phyloP scores from a whole-genome alignment of 2,888 invertebrate genomes.

The Tetragonisca angustula region DNA sequence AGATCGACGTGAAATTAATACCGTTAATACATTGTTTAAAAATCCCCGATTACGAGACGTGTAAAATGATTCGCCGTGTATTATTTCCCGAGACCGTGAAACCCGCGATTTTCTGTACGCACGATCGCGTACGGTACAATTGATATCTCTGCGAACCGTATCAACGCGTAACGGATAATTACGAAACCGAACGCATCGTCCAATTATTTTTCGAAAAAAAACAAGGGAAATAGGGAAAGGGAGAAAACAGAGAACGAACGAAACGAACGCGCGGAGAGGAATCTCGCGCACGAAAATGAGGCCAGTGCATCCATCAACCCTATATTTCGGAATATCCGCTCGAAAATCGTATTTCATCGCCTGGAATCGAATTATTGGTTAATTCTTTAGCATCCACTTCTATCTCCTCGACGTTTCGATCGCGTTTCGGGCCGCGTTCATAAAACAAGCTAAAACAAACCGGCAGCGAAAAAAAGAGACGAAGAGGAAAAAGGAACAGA shows the following conservation, averaged over 20 bases:
- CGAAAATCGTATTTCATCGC: not conserved
- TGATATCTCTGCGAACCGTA: not conserved
- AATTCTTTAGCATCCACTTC: not conserved
- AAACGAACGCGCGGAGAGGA: not conserved
- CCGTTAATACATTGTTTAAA: not conserved
- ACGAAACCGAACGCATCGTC: not conserved
- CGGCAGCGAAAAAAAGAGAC: no score
- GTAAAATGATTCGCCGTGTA: not conserved
- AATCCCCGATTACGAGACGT: not conserved
- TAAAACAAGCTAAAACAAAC: not conserved
- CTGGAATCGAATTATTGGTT: not conserved
- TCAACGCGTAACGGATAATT: not conserved
- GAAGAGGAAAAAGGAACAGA: no score
- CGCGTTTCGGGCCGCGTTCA: no score
- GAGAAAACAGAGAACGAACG: no score
- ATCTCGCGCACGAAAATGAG: not conserved
- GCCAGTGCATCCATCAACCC: not conserved
- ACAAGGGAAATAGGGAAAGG: no score
- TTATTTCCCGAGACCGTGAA: not conserved
- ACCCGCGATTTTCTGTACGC: not conserved
- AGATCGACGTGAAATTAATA: not conserved
- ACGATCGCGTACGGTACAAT: not conserved
- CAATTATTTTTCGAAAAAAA: constrained; percentile 6
- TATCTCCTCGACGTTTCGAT: not conserved
- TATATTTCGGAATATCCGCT: not conserved